phyloP scores from a whole-genome alignment of 1,140 invertebrate species.

The Zophobas atratus region DNA sequence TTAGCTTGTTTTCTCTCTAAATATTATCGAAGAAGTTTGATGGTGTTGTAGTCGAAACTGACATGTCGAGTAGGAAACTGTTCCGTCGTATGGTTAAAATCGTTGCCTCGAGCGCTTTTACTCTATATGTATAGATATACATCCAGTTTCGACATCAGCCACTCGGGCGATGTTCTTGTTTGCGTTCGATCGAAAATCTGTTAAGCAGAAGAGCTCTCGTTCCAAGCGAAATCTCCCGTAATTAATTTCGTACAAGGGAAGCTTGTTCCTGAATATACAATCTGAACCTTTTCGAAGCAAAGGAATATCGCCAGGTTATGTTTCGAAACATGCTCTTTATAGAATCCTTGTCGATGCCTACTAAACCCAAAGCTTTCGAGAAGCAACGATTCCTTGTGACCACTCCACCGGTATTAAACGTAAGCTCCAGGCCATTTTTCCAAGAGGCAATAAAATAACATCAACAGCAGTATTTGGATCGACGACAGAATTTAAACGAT shows the following conservation, averaged over 20 bases:
- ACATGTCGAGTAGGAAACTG: constrained; percentile 12
- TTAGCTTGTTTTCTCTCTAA: constrained; percentile 45
- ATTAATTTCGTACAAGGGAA: background rate
- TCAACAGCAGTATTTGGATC: no score
- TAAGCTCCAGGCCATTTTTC: no score
- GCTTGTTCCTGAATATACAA: background rate
- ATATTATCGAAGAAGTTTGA: constrained; percentile 43
- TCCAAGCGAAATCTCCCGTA: constrained; percentile 5
- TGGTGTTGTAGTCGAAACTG: constrained; percentile 6
- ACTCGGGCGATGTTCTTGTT: constrained; percentile 12
- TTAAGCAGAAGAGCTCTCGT: constrained; percentile 16
- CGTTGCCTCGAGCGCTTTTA: background rate
- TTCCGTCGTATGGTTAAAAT: constrained; percentile 4
- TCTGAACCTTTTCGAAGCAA: no score
- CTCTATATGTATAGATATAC: background rate
- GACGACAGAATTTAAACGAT: no score
- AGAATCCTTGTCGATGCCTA: no score
- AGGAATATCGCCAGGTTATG: no score
- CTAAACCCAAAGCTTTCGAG: no score
- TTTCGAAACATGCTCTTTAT: no score
- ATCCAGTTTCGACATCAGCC: constrained; percentile 11
- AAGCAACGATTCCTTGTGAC: no score
- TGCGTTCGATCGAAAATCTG: constrained; percentile 28
- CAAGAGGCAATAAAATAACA: no score
- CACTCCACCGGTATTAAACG: no score